Evolutionary conservation across 2,797 vertebrate species (phyloP).

Genomic region (Tenualosa thibaudeaui): DNA sequence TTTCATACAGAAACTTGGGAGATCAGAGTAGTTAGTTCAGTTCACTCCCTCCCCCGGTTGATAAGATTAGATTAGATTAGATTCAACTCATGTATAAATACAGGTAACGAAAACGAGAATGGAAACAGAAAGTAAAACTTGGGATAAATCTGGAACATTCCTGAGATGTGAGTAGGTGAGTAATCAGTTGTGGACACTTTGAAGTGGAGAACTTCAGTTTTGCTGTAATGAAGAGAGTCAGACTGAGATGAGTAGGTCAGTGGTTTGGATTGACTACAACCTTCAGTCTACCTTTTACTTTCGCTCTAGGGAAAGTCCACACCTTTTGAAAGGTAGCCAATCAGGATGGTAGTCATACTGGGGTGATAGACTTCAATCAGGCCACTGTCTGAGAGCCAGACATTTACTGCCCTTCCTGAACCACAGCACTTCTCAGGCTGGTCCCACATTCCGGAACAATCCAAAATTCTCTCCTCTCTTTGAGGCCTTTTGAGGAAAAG

Average conservation of each 20-base stretch:
- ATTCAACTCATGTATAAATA: too few relatives aligned
- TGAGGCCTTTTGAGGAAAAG: neutral
- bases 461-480: neutral
- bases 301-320: neutral
- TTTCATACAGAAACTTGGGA: neutral
- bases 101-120: too few relatives aligned
- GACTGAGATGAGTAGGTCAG: neutral
- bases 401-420: conserved; percentile 28
- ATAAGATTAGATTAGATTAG: too few relatives aligned
- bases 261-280: neutral
- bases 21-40: neutral
- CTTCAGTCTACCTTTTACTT: neutral
- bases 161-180: neutral
- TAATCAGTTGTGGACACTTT: neutral
- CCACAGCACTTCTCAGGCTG: conserved; percentile 56
- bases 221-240: neutral
- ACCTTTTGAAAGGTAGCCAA: neutral
- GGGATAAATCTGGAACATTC: neutral
- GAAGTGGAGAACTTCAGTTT: neutral
- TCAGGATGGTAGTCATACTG: neutral
- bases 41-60: too few relatives aligned
- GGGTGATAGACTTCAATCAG: conserved; percentile 31
- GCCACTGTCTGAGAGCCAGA: conserved; percentile 49
- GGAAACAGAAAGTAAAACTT: neutral
- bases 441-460: conserved; percentile 56